Evolutionary conservation across 2,113 vertebrate species (phyloP).

Genomic region (Ammodytes dubius): DNA sequence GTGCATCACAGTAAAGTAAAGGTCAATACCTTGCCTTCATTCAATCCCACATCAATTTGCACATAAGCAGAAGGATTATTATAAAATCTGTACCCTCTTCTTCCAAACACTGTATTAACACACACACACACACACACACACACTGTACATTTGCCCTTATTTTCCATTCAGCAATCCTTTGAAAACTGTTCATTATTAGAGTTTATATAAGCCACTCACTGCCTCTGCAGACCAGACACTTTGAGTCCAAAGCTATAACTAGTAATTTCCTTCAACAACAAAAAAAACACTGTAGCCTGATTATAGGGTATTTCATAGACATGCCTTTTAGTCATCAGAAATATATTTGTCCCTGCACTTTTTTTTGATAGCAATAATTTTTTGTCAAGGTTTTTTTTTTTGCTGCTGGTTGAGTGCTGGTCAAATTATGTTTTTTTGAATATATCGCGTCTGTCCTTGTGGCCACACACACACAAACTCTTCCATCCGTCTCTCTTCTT

Average conservation of each 20-base stretch:
- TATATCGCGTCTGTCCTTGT: not conserved
- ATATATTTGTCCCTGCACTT: not conserved
- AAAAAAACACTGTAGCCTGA: conserved; percentile 1
- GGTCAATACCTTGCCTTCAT: not conserved
- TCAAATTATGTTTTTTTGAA: conserved; percentile 24
- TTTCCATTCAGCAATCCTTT: conserved; percentile 33
- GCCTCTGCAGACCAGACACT: conserved; percentile 19
- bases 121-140: conserved; percentile 3
- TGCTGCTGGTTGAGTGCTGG: not conserved
- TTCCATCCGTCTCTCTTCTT: not conserved
- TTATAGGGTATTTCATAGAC: conserved; percentile 16
- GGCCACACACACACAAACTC: not conserved
- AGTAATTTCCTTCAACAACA: conserved; percentile 15
- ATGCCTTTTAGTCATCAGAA: not conserved
- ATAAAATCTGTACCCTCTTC: conserved; percentile 11
- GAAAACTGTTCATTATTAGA: conserved; percentile 34
- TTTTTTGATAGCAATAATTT: not conserved
- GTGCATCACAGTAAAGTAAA: conserved; percentile 35
- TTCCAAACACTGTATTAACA: conserved; percentile 4
- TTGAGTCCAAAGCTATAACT: conserved; percentile 14
- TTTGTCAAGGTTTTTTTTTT: not conserved
- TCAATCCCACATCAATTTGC: conserved; percentile 5
- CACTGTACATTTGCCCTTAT: conserved; percentile 4
- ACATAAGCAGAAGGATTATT: conserved; percentile 8
- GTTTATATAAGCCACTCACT: conserved; percentile 30